phyloP scores from a whole-genome alignment of 2,113 vertebrate species.

The Forbesichthys papilliferus region DNA sequence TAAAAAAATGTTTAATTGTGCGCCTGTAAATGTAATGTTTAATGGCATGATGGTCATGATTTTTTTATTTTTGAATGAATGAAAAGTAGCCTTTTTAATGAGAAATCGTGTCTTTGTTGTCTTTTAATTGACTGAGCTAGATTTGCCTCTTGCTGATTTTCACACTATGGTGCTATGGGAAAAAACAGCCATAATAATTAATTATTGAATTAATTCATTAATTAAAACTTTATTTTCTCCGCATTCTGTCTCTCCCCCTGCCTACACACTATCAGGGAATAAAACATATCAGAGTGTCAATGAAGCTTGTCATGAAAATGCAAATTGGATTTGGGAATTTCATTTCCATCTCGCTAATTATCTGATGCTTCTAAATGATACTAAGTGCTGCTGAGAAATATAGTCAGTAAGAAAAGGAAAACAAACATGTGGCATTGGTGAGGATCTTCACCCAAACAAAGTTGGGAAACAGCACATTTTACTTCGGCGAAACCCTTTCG shows the following conservation, averaged over 20 bases:
- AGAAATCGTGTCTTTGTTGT: too few relatives aligned
- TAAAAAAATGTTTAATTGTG: too few relatives aligned
- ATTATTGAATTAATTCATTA: background rate
- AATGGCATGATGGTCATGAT: too few relatives aligned
- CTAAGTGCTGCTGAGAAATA: slow-evolving; percentile 41
- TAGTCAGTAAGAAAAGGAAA: slow-evolving; percentile 13
- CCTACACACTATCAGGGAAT: slow-evolving; percentile 44
- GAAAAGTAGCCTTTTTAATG: too few relatives aligned
- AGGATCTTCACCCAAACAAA: background rate
- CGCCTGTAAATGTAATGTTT: too few relatives aligned
- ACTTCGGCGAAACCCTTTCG: background rate
- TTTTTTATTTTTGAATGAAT: too few relatives aligned
- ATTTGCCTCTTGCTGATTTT: background rate
- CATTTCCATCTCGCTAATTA: slow-evolving; percentile 67
- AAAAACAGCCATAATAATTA: too few relatives aligned
- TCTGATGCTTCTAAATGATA: slow-evolving; percentile 56
- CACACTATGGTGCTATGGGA: too few relatives aligned
- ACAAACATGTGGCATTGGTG: slow-evolving; percentile 20
- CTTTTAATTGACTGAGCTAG: background rate
- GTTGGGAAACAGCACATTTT: background rate
- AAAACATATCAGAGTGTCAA: slow-evolving; percentile 67
- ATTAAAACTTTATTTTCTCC: background rate
- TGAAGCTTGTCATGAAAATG: slow-evolving; percentile 70
- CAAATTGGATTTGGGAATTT: slow-evolving; percentile 71
- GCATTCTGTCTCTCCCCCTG: slow-evolving; percentile 12